Base-by-base conservation (phyloP, 2,113 vertebrate genomes). In the Alaudala cheleensis region DNA sequence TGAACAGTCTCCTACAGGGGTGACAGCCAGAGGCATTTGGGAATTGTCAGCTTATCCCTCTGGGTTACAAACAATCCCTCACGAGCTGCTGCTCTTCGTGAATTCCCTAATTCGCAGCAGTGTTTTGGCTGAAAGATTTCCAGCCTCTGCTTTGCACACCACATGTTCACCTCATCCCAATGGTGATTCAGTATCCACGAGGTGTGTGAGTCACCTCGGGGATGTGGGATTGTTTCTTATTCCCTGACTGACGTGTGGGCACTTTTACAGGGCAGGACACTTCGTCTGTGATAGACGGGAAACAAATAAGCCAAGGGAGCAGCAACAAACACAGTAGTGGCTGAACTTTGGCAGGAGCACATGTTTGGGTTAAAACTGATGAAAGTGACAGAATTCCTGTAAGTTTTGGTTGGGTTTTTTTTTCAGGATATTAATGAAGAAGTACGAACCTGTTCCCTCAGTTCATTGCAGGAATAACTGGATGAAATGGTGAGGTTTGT, bases 171-270 rank as follows among this genome's bases (percentile, higher is more conserved):
- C 82, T 94, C 93, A 64, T 92, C 88, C 74, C 64, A 37, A 26
- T 79, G 92, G 82, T 95, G 90, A 96, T 93, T 96, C 94, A 95
- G 86, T 56, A 78, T 70, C 80, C 94, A 97, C 65, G 93, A 95
- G 95, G 94, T 90, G 51, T 56, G 65, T 97, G 94, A 96, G 93
- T 96, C 95, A 96, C 82, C 72, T 90, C 85, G 39, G 90, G 81
- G 92, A 94, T 88, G 88, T 92, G 94, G 85, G 90, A 88, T 90
- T 86, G 40, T 96, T 95, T 78, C 88, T 86, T 60, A 83, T 53
- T 95, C 79, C 71, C 92, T 92, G 67, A 56, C 81, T 92, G 85
- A 85, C 5, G 69, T 69, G 86, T 42, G 60, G 90, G 80, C 82
- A 90, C 72, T 90, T 81, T 10, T 7, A 53, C 37, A 73, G 72